Evolutionary conservation across 2,797 vertebrate species (phyloP), one percentile per base, ranked within the genome.

Genomic region (Gouania willdenowi): DNA sequence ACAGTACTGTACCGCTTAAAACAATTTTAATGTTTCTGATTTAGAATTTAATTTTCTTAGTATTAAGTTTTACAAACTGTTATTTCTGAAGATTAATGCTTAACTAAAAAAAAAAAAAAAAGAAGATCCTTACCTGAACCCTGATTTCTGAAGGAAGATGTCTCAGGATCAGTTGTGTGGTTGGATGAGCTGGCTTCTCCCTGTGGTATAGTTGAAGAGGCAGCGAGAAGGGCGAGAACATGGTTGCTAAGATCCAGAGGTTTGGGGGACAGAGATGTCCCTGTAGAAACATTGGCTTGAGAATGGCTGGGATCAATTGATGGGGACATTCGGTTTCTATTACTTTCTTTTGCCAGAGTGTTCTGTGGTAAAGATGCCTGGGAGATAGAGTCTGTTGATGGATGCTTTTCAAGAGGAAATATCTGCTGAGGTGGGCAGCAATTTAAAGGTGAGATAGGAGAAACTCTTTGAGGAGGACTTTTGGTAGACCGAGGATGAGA

Each of bases 171-270:
- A 22, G 62, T 22, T 41, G 46, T 53, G 8, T 29, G 45, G 36
- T 67, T 61, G 12, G 71, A 55, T 24, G 65, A 47, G 38, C 34
- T 45, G 17, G 47, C 52, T 31, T 82, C 81, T 7, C 42, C 77
- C 11, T 62, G 72, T 20, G 71, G 64, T 8, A 36, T 40, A 26
- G 70, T 55, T 21, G 82, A 82, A 16, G 83, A 70, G 32, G 75
- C 74, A 36, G 83, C 68, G 0, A 87, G 78, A 55, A 88, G 79
- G 23, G 85, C 86, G 57, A 85, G 75, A 14, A 90, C 84, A 20
- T 85, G 86, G 72, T 85, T 84, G 62, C 82, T 81, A 52, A 89
- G 71, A 69, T 90, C 89, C 12, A 85, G 74, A 50, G 66, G 77
- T 61, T 82, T 69, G 13, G 77, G 85, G 20, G 83, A 82, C 59